Conservation (phyloP, 2,888 invertebrate genomes). For the Lasioglossum oenotherae region DNA sequence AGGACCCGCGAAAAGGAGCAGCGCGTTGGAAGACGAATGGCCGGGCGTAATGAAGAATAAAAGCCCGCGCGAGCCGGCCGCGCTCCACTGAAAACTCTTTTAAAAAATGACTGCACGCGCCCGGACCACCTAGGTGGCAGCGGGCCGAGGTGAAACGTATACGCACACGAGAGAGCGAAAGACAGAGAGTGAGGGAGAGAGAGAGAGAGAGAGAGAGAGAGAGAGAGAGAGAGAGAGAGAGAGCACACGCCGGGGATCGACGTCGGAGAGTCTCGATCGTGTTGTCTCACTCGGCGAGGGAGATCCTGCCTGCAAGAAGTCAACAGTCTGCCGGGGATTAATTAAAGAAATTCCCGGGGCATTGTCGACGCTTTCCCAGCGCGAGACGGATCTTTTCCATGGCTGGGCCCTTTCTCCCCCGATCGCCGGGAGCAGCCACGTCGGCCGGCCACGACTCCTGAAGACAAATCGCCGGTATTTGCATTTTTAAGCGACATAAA, state of each 20-base stretch:
- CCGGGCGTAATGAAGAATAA: constrained; percentile 74
- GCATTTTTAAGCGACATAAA: constrained; percentile 74
- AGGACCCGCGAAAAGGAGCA: constrained; percentile 54
- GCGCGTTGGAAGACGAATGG: constrained; percentile 68
- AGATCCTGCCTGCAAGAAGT: constrained; percentile 60
- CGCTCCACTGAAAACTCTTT: constrained; percentile 69
- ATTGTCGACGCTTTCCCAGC: constrained; percentile 42
- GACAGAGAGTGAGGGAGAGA: neutral
- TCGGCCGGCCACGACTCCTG: constrained; percentile 28
- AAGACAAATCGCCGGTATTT: constrained; percentile 73
- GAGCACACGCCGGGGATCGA: neutral
- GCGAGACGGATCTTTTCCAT: constrained; percentile 32
- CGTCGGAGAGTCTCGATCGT: constrained; percentile 28
- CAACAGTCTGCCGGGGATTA: constrained; percentile 71
- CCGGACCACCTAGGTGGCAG: constrained; percentile 75
- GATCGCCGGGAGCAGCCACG: constrained; percentile 21
- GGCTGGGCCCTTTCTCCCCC: neutral
- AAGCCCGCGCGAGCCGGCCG: constrained; percentile 61
- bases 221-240: neutral
- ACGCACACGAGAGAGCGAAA: neutral
- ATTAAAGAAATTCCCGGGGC: constrained; percentile 71
- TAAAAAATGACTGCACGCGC: constrained; percentile 72
- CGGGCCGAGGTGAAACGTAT: constrained; percentile 40
- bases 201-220: neutral
- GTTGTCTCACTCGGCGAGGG: constrained; percentile 60